Evolutionary conservation across 2,888 invertebrate genomes (phyloP).

Genomic region (Psococerastis gibbosa): DNA sequence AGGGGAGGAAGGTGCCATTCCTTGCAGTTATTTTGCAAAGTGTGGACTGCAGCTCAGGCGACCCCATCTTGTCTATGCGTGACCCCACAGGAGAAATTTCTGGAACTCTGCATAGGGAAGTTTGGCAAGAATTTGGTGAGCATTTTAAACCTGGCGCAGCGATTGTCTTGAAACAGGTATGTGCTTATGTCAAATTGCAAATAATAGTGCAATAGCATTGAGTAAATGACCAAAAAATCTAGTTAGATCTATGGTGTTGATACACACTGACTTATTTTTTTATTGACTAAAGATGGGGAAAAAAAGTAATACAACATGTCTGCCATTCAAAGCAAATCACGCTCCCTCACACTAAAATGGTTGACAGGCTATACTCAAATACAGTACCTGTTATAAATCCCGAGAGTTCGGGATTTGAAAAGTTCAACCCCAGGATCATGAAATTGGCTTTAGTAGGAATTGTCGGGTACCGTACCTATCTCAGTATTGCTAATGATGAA

Average conservation of each 20-base stretch:
- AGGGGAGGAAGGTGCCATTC: slow-evolving; percentile 22
- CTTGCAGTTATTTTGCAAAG: slow-evolving; percentile 23
- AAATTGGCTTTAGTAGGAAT: no score
- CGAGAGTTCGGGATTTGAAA: no score
- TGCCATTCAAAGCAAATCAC: no score
- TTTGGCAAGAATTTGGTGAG: slow-evolving; percentile 20
- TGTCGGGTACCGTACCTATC: no score
- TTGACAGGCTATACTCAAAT: no score
- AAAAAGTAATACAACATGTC: no score
- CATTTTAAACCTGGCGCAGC: not conserved
- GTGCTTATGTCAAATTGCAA: not conserved
- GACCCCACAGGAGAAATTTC: slow-evolving; percentile 26
- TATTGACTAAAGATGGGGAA: no score
- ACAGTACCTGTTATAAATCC: no score
- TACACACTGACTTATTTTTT: not conserved
- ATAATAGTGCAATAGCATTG: not conserved
- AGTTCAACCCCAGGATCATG: no score
- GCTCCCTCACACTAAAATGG: no score
- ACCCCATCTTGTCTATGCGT: slow-evolving; percentile 24
- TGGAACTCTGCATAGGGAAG: slow-evolving; percentile 27
- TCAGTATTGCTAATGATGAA: no score
- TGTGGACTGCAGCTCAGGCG: slow-evolving; percentile 23
- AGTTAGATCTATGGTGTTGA: not conserved
- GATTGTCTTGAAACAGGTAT: not conserved
- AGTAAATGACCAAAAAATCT: not conserved